These are phyloP conservation scores for Carposina sasakii DNA, from an alignment of 1,140 invertebrate species.

Conservation along the genomic window DNA sequence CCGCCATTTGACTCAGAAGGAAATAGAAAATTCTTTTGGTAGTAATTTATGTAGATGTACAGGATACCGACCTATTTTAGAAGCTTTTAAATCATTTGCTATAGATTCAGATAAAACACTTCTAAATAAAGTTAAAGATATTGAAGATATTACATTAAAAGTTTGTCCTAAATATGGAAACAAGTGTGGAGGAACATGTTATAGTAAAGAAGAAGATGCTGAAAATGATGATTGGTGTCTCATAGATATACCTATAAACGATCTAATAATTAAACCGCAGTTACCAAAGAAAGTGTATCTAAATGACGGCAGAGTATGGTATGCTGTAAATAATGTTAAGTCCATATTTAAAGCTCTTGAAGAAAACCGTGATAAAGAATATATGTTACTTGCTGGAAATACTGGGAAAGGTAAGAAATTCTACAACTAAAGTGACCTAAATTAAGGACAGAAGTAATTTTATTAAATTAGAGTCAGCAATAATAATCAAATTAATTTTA, in stretches of 20 bases:
- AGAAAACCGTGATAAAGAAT: constrained; percentile 19
- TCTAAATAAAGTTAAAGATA: constrained; percentile 70
- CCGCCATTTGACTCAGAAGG: constrained; percentile 72
- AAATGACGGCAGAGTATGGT: constrained; percentile 21
- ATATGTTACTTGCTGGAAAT: constrained; percentile 26
- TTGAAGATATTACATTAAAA: constrained; percentile 64
- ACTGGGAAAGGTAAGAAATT: constrained; percentile 17
- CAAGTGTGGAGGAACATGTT: constrained; percentile 19
- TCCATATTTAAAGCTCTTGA: constrained; percentile 22
- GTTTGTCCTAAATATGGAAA: constrained; percentile 23
- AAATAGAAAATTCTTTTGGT: constrained; percentile 82
- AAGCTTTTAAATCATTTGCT: constrained; percentile 84
- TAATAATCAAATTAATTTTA: neutral
- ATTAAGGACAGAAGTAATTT: no score
- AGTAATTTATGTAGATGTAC: constrained; percentile 88
- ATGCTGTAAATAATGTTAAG: constrained; percentile 13
- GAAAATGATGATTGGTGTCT: constrained; percentile 25
- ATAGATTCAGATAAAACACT: constrained; percentile 68
- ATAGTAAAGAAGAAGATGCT: no score
- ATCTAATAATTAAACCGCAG: neutral
- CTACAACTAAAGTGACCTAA: no score
- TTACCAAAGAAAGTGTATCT: constrained; percentile 20
- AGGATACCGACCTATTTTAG: constrained; percentile 87
- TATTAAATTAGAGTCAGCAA: no score
- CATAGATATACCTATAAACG: constrained; percentile 12